phyloP scores from a whole-genome alignment of 2,797 vertebrate species.

The Pipistrellus pipistrellus region DNA sequence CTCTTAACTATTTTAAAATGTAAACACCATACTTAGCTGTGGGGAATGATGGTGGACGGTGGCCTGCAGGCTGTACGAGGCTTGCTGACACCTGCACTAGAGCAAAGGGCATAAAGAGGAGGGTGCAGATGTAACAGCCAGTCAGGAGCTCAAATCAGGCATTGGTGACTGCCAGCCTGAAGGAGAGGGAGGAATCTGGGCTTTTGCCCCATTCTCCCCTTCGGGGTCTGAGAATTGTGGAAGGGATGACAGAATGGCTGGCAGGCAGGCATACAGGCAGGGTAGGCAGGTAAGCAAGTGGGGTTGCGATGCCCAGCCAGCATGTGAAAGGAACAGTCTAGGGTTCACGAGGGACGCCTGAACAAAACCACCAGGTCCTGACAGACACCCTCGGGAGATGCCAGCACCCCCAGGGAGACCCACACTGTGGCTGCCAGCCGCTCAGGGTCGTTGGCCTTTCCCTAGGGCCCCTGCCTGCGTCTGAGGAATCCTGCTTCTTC shows the following conservation, averaged over 20 bases:
- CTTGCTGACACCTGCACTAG: no score
- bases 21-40: neutral
- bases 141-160: neutral
- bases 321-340: neutral
- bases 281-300: neutral
- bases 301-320: neutral
- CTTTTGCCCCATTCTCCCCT: neutral
- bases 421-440: neutral
- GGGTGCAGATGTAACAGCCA: neutral
- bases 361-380: neutral
- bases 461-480: neutral
- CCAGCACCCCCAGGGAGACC: neutral
- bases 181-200: no score
- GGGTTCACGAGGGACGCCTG: neutral
- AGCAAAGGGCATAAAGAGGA: neutral
- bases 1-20: neutral
- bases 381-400: accelerated
- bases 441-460: neutral
- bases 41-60: neutral
- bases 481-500: neutral
- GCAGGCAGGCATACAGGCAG: neutral
- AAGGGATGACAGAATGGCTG: neutral
- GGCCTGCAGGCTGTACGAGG: neutral
- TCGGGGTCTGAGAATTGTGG: neutral
- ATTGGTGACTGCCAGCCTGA: neutral